Conservation (phyloP, 2,113 vertebrate species). For the Gobio gobio region DNA sequence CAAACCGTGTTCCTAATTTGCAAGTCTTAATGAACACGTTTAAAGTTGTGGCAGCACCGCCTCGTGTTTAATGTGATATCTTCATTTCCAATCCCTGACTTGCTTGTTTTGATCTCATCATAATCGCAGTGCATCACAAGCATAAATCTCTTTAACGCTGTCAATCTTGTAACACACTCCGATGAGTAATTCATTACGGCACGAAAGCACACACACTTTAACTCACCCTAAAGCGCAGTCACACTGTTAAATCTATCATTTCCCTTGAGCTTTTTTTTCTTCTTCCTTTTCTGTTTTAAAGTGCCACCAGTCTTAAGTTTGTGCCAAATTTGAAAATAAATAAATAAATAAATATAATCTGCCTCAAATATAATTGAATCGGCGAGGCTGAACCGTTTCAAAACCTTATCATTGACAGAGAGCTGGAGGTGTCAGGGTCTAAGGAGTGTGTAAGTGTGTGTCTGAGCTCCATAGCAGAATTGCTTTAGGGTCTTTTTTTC, state of each 20-base stretch:
- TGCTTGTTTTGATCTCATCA: conserved; percentile 46
- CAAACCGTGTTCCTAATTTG: conserved; percentile 46
- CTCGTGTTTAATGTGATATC: conserved; percentile 41
- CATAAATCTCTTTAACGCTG: conserved; percentile 34
- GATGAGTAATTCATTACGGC: conserved; percentile 26
- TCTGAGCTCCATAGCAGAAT: background rate
- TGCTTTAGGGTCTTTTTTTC: background rate
- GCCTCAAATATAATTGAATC: conserved; percentile 67
- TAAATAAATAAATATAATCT: conserved; percentile 58
- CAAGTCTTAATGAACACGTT: conserved; percentile 52
- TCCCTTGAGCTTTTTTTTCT: conserved; percentile 65
- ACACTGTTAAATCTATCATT: conserved; percentile 67
- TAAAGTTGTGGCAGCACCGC: conserved; percentile 30
- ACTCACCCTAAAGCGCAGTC: conserved; percentile 62
- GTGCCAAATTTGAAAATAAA: conserved; percentile 45
- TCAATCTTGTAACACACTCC: conserved; percentile 37
- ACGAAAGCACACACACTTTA: background rate
- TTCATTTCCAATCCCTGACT: conserved; percentile 34
- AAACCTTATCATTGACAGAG: conserved; percentile 47
- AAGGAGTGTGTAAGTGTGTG: background rate
- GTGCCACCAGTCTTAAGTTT: conserved; percentile 47
- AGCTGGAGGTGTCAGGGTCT: conserved; percentile 11
- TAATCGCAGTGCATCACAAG: conserved; percentile 53
- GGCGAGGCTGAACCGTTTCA: conserved; percentile 38
- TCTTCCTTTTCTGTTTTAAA: conserved; percentile 37